phyloP scores from a whole-genome alignment of 2,113 vertebrate genomes.

The Mormyrus lacerda region DNA sequence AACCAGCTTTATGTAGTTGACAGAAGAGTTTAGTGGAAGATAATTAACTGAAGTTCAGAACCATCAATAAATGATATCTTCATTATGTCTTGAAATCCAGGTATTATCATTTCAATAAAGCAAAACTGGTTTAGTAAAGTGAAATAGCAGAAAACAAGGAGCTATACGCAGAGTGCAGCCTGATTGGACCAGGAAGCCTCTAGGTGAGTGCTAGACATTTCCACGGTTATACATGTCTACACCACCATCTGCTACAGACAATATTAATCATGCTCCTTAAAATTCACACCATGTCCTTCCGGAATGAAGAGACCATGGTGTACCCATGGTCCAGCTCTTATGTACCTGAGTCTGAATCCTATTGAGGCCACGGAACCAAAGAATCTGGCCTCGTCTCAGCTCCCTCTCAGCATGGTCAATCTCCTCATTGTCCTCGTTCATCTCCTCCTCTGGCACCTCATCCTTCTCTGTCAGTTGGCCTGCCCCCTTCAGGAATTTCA shows the following conservation, averaged over 20 bases:
- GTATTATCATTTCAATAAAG: neutral
- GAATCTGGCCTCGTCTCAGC: constrained; percentile 90
- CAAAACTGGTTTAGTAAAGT: neutral
- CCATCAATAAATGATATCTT: neutral
- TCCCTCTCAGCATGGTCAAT: constrained; percentile 95
- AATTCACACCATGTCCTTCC: neutral
- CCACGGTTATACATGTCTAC: neutral
- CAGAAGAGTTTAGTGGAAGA: neutral
- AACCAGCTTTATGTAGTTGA: neutral
- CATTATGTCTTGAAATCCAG: neutral
- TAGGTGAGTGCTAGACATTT: neutral
- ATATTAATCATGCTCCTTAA: neutral
- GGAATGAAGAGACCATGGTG: neutral
- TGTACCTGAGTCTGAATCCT: constrained; percentile 95
- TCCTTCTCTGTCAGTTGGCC: constrained; percentile 87
- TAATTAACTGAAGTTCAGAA: neutral
- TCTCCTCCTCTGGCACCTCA: constrained; percentile 84
- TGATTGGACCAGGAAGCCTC: neutral
- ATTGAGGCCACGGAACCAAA: constrained; percentile 97
- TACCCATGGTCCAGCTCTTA: neutral
- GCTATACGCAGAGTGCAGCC: neutral
- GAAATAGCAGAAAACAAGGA: neutral
- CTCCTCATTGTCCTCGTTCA: constrained; percentile 91
- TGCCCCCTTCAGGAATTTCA: constrained; percentile 89
- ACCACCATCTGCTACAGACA: neutral